These are phyloP conservation scores for Drosophila triauraria DNA, from an alignment of 1,140 invertebrate species.

Conservation along the genomic window DNA sequence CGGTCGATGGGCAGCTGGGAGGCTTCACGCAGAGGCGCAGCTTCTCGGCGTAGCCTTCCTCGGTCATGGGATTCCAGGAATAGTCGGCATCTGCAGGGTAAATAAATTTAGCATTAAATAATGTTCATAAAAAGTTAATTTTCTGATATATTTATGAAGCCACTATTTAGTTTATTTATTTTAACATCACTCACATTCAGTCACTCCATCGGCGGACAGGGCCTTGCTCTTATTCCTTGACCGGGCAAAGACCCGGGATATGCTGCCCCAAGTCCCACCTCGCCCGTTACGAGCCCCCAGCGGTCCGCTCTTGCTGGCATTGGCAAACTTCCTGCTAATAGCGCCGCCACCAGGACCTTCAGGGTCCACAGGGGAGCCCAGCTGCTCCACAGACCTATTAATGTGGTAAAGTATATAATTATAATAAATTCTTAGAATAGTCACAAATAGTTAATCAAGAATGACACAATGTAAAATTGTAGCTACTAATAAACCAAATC, in stretches of 20 bases:
- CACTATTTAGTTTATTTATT: neutral
- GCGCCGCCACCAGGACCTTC: constrained; percentile 86
- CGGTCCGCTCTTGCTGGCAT: constrained; percentile 79
- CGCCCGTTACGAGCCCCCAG: constrained; percentile 86
- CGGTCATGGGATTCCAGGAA: constrained; percentile 92
- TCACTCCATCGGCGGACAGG: constrained; percentile 83
- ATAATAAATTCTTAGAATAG: neutral
- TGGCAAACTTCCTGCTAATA: constrained; percentile 82
- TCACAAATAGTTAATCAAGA: too few relatives aligned
- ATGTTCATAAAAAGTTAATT: too few relatives aligned
- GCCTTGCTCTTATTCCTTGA: constrained; percentile 92
- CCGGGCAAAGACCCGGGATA: constrained; percentile 93
- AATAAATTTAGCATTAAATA: too few relatives aligned
- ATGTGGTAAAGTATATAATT: neutral
- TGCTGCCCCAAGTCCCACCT: constrained; percentile 91
- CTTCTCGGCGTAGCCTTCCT: constrained; percentile 94
- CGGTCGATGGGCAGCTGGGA: constrained; percentile 94
- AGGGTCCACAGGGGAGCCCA: constrained; percentile 86
- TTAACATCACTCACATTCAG: constrained; percentile 75
- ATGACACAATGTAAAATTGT: too few relatives aligned
- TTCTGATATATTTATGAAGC: too few relatives aligned
- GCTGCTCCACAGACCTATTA: constrained; percentile 89
- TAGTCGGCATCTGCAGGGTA: constrained; percentile 64
- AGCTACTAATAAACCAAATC: neutral
- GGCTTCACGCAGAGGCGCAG: constrained; percentile 92